A percentile compares a stretch with the other conserved stretches of the same genome.
phyloP scores from a whole-genome alignment of 2,888 invertebrate genomes.

The Cancer borealis region DNA sequence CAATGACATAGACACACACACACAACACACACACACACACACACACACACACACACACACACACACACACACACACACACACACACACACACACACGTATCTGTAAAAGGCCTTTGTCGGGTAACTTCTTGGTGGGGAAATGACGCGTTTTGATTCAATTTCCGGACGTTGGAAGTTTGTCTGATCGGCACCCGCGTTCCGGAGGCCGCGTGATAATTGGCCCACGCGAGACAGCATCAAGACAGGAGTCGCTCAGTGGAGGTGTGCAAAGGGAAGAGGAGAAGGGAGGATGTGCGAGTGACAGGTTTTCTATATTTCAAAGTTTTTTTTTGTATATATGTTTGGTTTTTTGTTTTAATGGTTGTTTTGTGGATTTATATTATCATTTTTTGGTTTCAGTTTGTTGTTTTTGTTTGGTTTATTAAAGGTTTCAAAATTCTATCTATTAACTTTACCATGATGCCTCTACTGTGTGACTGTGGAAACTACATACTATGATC shows the following conservation, averaged over 20 bases:
- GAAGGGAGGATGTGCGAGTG: neutral
- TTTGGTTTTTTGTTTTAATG: neutral
- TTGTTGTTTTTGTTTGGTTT: conserved; percentile 39
- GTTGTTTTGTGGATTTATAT: neutral
- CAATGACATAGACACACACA: neutral
- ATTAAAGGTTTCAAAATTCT: neutral
- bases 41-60: conserved; percentile 23
- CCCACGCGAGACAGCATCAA: neutral
- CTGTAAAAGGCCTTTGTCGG: neutral
- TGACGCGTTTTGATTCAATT: conserved; percentile 17
- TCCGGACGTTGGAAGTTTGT: neutral
- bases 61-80: conserved; percentile 38
- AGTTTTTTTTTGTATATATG: neutral
- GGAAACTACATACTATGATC: too few species aligned
- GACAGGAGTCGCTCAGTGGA: neutral
- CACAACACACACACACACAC: conserved; percentile 20
- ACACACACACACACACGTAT: neutral
- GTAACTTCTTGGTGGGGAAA: conserved; percentile 41
- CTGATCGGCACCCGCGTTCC: neutral
- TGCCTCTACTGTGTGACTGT: neutral
- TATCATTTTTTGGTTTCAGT: neutral
- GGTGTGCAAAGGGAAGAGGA: neutral
- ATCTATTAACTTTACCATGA: neutral
- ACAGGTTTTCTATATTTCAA: neutral
- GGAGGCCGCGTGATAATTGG: conserved; percentile 46